A percentile compares a stretch with the other conserved stretches of the same genome.
These are phyloP conservation scores for Probaryconus sp. DNA, from an alignment of 1,140 invertebrate genomes.

Conservation along the genomic window DNA sequence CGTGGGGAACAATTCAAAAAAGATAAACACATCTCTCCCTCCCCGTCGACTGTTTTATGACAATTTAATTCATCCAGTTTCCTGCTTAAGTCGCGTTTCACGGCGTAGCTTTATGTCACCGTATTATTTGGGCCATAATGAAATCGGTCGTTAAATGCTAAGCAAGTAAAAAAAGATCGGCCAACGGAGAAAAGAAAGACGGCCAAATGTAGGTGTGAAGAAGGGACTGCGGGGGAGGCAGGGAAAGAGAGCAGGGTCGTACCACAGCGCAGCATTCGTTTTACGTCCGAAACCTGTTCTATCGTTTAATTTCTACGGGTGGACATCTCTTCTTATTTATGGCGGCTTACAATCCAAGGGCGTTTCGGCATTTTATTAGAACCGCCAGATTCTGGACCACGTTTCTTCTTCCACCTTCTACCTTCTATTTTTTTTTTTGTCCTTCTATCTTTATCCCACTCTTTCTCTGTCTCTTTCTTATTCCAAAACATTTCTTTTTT, in stretches of 20 bases:
- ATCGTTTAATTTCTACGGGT: slow-evolving; percentile 76
- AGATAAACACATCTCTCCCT: slow-evolving; percentile 46
- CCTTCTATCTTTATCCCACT: not conserved
- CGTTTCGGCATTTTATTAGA: slow-evolving; percentile 74
- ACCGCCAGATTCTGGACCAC: slow-evolving; percentile 67
- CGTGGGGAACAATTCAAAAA: slow-evolving; percentile 33
- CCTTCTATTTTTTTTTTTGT: slow-evolving; percentile 13
- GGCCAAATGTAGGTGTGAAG: slow-evolving; percentile 51
- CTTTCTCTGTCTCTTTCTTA: slow-evolving; percentile 8
- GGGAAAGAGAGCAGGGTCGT: slow-evolving; percentile 57
- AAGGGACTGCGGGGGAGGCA: slow-evolving; percentile 37
- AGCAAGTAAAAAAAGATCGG: slow-evolving; percentile 39
- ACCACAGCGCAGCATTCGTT: slow-evolving; percentile 62
- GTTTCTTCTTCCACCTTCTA: slow-evolving; percentile 22
- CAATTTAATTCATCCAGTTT: slow-evolving; percentile 62
- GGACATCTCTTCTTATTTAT: slow-evolving; percentile 75
- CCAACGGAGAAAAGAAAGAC: slow-evolving; percentile 44
- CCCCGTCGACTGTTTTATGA: slow-evolving; percentile 55
- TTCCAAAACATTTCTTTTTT: slow-evolving; percentile 20
- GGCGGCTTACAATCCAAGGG: slow-evolving; percentile 67
- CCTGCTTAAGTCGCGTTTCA: slow-evolving; percentile 53
- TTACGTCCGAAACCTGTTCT: slow-evolving; percentile 74
- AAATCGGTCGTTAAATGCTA: slow-evolving; percentile 70
- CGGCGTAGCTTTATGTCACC: slow-evolving; percentile 53
- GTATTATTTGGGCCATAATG: slow-evolving; percentile 58